Conservation (phyloP, 1,140 invertebrate genomes). For the Drosophila lacteicornis region DNA sequence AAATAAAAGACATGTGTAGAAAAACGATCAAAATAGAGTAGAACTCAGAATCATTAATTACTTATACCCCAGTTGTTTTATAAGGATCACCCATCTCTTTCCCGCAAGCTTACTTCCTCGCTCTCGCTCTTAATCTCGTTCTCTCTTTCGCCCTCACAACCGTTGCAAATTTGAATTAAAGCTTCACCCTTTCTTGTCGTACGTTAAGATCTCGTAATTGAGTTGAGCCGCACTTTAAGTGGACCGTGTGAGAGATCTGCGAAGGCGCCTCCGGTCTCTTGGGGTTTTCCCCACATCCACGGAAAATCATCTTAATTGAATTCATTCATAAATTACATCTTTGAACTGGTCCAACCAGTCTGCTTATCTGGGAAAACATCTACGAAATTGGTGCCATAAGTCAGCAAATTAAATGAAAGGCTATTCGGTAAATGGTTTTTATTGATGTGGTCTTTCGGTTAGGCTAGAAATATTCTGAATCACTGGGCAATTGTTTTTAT, state of each 20-base stretch:
- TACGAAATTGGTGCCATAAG: conserved; percentile 45
- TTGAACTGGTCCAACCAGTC: conserved; percentile 42
- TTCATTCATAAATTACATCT: conserved; percentile 72
- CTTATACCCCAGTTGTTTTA: neutral
- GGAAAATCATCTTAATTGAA: conserved; percentile 76
- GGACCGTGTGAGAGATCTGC: conserved; percentile 54
- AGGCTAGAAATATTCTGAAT: conserved; percentile 3
- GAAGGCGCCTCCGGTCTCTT: conserved; percentile 4
- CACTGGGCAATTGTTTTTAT: conserved; percentile 4
- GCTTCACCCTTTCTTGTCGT: conserved; percentile 16
- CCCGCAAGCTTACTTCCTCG: no score
- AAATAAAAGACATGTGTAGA: conserved; percentile 2
- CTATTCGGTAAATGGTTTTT: conserved; percentile 43
- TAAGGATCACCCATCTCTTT: neutral
- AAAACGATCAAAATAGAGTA: neutral
- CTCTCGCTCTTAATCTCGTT: neutral
- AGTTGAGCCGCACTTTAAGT: conserved; percentile 57
- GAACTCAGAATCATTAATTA: conserved; percentile 1
- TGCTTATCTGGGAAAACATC: conserved; percentile 35
- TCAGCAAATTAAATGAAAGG: conserved; percentile 36
- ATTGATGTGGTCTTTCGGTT: conserved; percentile 21
- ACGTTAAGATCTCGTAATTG: conserved; percentile 54
- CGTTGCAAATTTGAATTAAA: conserved; percentile 58
- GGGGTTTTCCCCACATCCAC: conserved; percentile 32
- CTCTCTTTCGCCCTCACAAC: conserved; percentile 3